Evolutionary conservation across 1,140 invertebrate genomes (phyloP).

Genomic region (Lucilia cuprina): DNA sequence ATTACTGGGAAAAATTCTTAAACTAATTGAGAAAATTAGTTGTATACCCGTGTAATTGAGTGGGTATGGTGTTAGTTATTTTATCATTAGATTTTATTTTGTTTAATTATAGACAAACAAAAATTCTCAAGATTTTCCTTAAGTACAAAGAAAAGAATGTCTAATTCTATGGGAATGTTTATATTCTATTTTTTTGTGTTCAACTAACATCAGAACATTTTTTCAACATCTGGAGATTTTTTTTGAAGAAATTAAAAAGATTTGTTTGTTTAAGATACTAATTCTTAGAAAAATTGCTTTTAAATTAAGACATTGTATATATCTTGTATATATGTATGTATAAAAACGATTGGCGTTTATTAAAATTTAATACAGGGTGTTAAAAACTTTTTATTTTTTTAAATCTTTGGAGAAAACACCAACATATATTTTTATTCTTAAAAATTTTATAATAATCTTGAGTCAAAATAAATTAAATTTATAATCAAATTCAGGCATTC

Average conservation of each 20-base stretch:
- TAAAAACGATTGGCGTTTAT: too few species aligned
- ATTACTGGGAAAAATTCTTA: not conserved
- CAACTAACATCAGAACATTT: not conserved
- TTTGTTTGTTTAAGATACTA: not conserved
- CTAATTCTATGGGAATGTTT: not conserved
- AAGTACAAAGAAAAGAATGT: not conserved
- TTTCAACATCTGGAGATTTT: not conserved
- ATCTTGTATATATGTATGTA: too few species aligned
- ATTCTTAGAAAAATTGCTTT: not conserved
- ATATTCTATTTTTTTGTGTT: not conserved
- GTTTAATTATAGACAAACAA: not conserved
- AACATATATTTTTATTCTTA: too few species aligned
- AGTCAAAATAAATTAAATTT: too few species aligned
- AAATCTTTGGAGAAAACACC: too few species aligned
- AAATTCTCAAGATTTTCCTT: not conserved
- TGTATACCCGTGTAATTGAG: not conserved
- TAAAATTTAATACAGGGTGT: too few species aligned
- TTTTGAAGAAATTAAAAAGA: not conserved
- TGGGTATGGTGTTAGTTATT: not conserved
- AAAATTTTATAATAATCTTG: too few species aligned
- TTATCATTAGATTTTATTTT: not conserved
- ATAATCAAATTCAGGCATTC: too few species aligned
- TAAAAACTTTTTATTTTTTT: too few species aligned
- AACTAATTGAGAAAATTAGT: not conserved
- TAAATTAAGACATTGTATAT: not conserved